Conservation (phyloP, 37 sponge, comb jelly and placozoan species). For the Tethya wilhelma region DNA sequence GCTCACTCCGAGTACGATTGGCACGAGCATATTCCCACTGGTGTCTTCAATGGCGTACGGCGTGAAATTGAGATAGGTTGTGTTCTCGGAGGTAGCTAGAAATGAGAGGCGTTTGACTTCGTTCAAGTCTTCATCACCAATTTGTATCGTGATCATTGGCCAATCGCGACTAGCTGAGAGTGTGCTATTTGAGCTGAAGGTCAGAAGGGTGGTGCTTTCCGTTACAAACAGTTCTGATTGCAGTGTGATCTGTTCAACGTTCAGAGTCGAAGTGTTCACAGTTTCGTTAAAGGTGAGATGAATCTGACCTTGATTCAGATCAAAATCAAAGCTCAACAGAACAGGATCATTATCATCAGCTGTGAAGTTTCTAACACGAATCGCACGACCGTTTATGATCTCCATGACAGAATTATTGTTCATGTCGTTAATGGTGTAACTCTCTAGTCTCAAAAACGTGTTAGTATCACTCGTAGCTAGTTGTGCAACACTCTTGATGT, state of each 20-base stretch:
- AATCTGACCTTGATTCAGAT: constrained; percentile 63
- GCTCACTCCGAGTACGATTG: constrained; percentile 31
- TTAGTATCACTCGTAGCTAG: constrained; percentile 54
- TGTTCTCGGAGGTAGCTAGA: constrained; percentile 61
- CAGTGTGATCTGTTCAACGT: constrained; percentile 55
- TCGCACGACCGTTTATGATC: constrained; percentile 40
- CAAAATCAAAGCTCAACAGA: constrained; percentile 71
- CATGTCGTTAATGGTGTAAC: constrained; percentile 75
- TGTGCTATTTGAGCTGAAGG: constrained; percentile 16
- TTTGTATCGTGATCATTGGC: constrained; percentile 64
- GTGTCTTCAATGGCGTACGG: constrained; percentile 65
- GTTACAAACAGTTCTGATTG: constrained; percentile 6
- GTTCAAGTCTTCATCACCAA: constrained; percentile 81
- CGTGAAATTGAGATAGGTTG: constrained; percentile 66
- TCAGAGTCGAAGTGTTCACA: constrained; percentile 66
- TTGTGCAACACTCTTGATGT: constrained; percentile 75
- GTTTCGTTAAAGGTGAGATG: constrained; percentile 80
- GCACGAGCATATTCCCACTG: constrained; percentile 54
- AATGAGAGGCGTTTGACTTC: constrained; percentile 69
- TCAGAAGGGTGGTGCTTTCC: background rate
- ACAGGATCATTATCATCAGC: constrained; percentile 64
- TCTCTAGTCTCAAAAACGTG: constrained; percentile 70
- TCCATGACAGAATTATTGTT: constrained; percentile 55
- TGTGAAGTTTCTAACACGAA: constrained; percentile 43
- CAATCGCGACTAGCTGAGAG: constrained; percentile 56